These are phyloP conservation scores for Triplophysa siluroides DNA, from an alignment of 2,113 vertebrate genomes.

Conservation along the genomic window DNA sequence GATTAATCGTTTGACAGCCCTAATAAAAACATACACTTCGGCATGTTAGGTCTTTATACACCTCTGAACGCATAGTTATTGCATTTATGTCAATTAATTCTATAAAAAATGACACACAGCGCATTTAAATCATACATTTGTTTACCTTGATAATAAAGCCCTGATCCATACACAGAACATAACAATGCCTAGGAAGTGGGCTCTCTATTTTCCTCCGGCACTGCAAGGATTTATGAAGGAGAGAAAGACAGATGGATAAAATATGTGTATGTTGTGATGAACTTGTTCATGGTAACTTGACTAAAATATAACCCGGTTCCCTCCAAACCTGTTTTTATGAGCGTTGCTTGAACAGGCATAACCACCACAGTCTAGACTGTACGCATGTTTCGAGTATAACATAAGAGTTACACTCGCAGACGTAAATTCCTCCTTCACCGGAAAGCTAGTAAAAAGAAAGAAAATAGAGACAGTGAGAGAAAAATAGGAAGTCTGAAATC, in stretches of 20 bases:
- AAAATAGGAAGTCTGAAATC: slow-evolving; percentile 6
- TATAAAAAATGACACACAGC: too few species aligned
- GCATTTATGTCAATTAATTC: too few species aligned
- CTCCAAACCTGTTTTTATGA: slow-evolving; percentile 18
- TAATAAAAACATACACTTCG: too few species aligned
- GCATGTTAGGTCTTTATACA: too few species aligned
- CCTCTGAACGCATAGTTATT: too few species aligned
- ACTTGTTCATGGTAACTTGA: background rate
- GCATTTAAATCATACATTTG: too few species aligned
- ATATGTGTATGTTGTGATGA: background rate
- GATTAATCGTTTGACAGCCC: too few species aligned
- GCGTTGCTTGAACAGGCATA: slow-evolving; percentile 41
- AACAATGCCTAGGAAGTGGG: too few species aligned
- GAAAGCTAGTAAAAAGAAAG: slow-evolving; percentile 34
- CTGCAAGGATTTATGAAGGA: too few species aligned
- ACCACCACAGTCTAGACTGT: slow-evolving; percentile 53
- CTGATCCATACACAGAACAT: too few species aligned
- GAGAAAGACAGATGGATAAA: background rate
- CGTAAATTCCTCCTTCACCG: slow-evolving; percentile 19
- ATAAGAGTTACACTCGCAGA: slow-evolving; percentile 16
- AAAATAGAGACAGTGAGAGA: slow-evolving; percentile 28
- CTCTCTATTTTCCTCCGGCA: too few species aligned
- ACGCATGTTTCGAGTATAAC: slow-evolving; percentile 8
- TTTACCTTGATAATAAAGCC: too few species aligned
- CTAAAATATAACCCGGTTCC: slow-evolving; percentile 33